Evolutionary conservation across 2,888 invertebrate species (phyloP).

Genomic region (Tigriopus californicus): DNA sequence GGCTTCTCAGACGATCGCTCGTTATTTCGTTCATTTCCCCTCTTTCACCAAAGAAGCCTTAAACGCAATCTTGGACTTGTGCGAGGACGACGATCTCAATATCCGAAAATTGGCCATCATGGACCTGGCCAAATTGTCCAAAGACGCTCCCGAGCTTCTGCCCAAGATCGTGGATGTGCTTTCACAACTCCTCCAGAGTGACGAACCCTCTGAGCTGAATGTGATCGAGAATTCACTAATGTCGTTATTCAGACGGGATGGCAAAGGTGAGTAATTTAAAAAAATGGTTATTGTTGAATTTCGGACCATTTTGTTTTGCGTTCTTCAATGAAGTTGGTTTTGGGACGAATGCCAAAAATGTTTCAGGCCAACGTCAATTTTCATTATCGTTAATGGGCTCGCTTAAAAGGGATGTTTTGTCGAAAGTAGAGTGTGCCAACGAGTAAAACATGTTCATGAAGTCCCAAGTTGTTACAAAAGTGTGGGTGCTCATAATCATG

Average conservation of each 20-base stretch:
- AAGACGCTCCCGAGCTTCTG: constrained; percentile 55
- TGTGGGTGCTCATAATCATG: too few relatives aligned
- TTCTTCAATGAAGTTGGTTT: too few relatives aligned
- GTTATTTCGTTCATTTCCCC: constrained; percentile 84
- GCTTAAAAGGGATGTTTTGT: too few relatives aligned
- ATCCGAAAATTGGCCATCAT: constrained; percentile 86
- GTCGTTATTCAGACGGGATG: constrained; percentile 52
- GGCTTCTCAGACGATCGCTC: constrained; percentile 83
- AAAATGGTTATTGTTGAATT: too few relatives aligned
- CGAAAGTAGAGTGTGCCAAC: too few relatives aligned
- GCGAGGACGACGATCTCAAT: constrained; percentile 85
- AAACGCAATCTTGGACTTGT: constrained; percentile 77
- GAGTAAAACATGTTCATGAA: too few relatives aligned
- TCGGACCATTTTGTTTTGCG: too few relatives aligned
- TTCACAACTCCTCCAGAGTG: constrained; percentile 65
- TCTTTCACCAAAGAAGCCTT: constrained; percentile 63
- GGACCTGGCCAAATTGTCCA: constrained; percentile 58
- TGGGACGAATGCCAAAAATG: too few relatives aligned
- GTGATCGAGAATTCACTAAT: constrained; percentile 64
- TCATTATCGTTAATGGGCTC: too few relatives aligned
- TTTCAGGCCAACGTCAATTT: too few relatives aligned
- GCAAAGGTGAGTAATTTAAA: constrained; percentile 38
- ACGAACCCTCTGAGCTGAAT: constrained; percentile 62
- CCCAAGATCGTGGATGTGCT: constrained; percentile 75
- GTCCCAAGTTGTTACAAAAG: too few relatives aligned